Conservation (phyloP, 1,140 invertebrate genomes). For the Macrosteles quadrilineatus region DNA sequence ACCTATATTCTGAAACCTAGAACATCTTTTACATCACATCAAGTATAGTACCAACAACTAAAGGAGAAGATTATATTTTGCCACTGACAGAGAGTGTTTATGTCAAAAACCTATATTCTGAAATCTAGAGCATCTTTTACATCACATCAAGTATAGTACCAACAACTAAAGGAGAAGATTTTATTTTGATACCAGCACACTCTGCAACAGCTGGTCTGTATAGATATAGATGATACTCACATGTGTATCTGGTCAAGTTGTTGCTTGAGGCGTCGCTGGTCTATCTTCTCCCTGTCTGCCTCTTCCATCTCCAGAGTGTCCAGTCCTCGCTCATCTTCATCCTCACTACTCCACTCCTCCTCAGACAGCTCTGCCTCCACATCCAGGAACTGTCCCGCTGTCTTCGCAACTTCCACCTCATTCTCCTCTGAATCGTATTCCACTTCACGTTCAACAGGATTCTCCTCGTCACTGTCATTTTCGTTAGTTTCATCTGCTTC, state of each 20-base stretch:
- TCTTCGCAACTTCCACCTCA: constrained; percentile 66
- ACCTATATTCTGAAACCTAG: too few relatives aligned
- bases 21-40: too few relatives aligned
- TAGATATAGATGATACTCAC: too few relatives aligned
- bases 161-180: too few relatives aligned
- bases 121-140: too few relatives aligned
- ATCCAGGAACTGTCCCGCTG: constrained; percentile 71
- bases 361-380: constrained; percentile 85
- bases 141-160: too few relatives aligned
- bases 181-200: too few relatives aligned
- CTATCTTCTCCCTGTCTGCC: constrained; percentile 74
- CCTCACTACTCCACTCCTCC: constrained; percentile 74
- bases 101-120: too few relatives aligned
- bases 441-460: constrained; percentile 49
- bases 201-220: background rate
- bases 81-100: too few relatives aligned
- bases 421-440: constrained; percentile 79
- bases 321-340: constrained; percentile 73
- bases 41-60: too few relatives aligned
- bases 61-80: too few relatives aligned
- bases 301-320: constrained; percentile 74
- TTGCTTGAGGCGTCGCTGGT: constrained; percentile 63
- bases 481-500: constrained; percentile 45
- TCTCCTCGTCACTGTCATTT: constrained; percentile 44
- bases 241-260: constrained; percentile 72